Conservation (phyloP, 2,113 vertebrate species). For the Passerina amoena region DNA sequence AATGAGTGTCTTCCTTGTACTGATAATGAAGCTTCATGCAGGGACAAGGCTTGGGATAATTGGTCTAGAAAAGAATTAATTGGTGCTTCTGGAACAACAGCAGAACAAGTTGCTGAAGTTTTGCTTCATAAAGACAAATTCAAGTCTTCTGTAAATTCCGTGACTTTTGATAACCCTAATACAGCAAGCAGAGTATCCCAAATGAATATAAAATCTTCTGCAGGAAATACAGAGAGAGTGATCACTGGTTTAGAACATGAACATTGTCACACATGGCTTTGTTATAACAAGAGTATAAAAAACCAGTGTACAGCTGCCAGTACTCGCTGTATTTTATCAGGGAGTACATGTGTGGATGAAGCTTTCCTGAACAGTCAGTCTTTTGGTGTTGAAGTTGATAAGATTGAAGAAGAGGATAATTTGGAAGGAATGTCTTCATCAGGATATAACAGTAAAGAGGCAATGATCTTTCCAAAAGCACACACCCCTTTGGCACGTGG, state of each 20-base stretch:
- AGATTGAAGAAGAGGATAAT: background rate
- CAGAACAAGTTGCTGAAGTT: background rate
- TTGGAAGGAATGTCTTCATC: background rate
- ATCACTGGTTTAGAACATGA: background rate
- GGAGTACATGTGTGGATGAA: background rate
- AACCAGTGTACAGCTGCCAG: background rate
- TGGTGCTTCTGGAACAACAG: conserved; percentile 8
- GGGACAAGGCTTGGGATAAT: conserved; percentile 16
- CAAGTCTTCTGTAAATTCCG: background rate
- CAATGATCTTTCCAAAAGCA: background rate
- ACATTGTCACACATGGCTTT: background rate
- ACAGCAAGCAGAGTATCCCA: background rate
- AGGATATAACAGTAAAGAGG: background rate
- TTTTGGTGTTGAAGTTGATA: background rate
- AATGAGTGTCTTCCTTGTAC: background rate
- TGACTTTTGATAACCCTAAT: background rate
- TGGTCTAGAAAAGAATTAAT: conserved; percentile 11
- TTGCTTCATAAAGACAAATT: background rate
- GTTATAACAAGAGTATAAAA: background rate
- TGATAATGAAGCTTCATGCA: background rate
- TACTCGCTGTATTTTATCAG: conserved; percentile 1
- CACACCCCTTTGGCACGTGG: background rate
- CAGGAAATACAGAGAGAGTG: background rate
- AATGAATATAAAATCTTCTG: background rate
- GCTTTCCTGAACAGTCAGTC: background rate